Evolutionary conservation across 2,888 invertebrate genomes (phyloP).

Genomic region (Achlya flavicornis): DNA sequence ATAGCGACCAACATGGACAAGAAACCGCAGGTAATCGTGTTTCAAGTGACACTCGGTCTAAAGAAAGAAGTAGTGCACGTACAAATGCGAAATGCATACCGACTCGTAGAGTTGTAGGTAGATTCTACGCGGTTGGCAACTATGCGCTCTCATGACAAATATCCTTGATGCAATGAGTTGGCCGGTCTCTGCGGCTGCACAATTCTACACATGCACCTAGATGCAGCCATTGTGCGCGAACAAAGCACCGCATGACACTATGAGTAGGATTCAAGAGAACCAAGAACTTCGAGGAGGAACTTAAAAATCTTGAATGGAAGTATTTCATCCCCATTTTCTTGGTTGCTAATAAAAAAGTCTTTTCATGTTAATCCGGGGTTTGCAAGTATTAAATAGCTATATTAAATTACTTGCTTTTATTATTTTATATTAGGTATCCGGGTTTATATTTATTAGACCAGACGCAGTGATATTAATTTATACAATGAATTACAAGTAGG

Average conservation of each 20-base stretch:
- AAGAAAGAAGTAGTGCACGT: conserved; percentile 47
- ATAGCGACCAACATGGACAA: conserved; percentile 21
- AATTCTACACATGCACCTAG: conserved; percentile 66
- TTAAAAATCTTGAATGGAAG: conserved; percentile 75
- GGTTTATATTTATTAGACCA: background rate
- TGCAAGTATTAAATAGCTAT: background rate
- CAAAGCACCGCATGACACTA: conserved; percentile 70
- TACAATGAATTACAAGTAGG: no score
- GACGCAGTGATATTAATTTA: background rate
- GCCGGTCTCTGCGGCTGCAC: conserved; percentile 56
- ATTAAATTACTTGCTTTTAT: background rate
- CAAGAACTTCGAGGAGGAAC: conserved; percentile 70
- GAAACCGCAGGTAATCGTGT: conserved; percentile 45
- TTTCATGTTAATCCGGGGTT: conserved; percentile 23
- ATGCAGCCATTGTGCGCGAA: conserved; percentile 68
- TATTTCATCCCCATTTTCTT: conserved; percentile 64
- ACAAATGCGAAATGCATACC: conserved; percentile 42
- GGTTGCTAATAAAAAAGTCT: conserved; percentile 48
- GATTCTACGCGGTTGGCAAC: conserved; percentile 28
- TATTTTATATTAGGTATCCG: background rate
- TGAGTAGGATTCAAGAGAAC: conserved; percentile 60
- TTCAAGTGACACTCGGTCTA: conserved; percentile 30
- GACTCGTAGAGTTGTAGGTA: conserved; percentile 24
- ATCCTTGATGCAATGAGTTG: conserved; percentile 62
- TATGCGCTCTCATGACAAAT: conserved; percentile 60